Conservation (phyloP, 2,797 vertebrate genomes). For the Tinamus major region DNA sequence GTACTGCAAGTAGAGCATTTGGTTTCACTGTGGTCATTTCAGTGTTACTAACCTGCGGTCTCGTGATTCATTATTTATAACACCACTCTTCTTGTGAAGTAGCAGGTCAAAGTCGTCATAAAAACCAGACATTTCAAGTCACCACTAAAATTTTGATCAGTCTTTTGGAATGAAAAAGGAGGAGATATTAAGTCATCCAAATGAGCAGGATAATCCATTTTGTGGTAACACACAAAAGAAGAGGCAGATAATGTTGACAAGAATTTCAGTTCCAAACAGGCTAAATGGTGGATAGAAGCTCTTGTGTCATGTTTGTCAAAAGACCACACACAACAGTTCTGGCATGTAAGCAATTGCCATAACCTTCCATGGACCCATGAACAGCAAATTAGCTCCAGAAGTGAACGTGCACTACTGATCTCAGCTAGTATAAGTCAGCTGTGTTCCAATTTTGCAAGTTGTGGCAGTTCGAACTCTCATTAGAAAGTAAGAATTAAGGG, state of each 20-base stretch:
- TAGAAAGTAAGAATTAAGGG: not conserved
- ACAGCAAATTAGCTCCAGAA: slow-evolving; percentile 17
- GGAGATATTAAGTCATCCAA: slow-evolving; percentile 13
- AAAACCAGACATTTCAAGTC: not conserved
- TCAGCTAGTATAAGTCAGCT: not conserved
- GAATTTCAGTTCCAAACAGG: not conserved
- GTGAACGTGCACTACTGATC: not conserved
- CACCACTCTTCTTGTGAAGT: slow-evolving; percentile 34
- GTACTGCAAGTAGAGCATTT: slow-evolving; percentile 55
- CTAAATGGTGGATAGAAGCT: not conserved
- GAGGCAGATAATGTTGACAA: not conserved
- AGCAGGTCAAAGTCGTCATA: not conserved
- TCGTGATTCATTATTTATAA: slow-evolving; percentile 57
- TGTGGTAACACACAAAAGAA: not conserved
- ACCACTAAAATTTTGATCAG: slow-evolving; percentile 7
- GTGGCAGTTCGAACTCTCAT: not conserved
- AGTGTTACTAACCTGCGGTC: slow-evolving; percentile 53
- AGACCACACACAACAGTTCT: not conserved
- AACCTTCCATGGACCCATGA: not conserved
- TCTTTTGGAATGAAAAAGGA: not conserved
- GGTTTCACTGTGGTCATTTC: slow-evolving; percentile 72
- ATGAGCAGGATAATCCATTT: not conserved
- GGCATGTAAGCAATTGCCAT: not conserved
- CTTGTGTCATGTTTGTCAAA: not conserved
- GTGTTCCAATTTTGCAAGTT: not conserved